These are phyloP conservation scores for Lutjanus campechanus DNA, from an alignment of 2,797 vertebrate species.

Conservation along the genomic window DNA sequence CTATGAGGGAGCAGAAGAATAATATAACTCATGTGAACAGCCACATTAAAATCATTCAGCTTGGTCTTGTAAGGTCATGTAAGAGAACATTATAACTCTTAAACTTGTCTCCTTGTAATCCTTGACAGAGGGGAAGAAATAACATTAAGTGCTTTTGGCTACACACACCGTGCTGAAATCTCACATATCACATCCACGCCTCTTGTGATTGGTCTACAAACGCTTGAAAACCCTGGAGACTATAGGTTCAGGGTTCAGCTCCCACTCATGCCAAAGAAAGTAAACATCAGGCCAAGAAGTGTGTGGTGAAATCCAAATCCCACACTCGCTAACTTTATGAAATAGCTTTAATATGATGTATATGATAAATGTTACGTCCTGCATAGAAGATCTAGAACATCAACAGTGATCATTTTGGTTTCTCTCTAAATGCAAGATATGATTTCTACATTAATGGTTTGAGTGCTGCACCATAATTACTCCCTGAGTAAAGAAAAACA, in stretches of 20 bases:
- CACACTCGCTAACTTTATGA: constrained; percentile 48
- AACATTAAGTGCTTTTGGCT: constrained; percentile 72
- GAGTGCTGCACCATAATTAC: constrained; percentile 18
- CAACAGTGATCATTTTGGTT: constrained; percentile 41
- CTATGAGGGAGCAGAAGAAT: constrained; percentile 31
- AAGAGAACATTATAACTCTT: constrained; percentile 69
- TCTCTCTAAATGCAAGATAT: constrained; percentile 34
- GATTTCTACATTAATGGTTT: constrained; percentile 35
- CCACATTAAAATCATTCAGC: constrained; percentile 65
- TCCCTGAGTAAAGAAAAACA: constrained; percentile 1
- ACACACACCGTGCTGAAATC: constrained; percentile 50
- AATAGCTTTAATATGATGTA: constrained; percentile 41
- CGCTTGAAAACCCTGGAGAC: constrained; percentile 41
- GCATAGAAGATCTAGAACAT: constrained; percentile 27
- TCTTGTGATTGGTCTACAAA: constrained; percentile 53
- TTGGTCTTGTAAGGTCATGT: constrained; percentile 64
- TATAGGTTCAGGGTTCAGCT: constrained; percentile 61
- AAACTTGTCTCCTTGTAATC: constrained; percentile 68
- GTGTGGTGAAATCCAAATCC: constrained; percentile 59
- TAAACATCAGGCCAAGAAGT: constrained; percentile 58
- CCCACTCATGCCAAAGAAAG: constrained; percentile 72
- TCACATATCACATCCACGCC: constrained; percentile 50
- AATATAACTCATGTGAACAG: constrained; percentile 64
- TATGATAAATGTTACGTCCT: constrained; percentile 36
- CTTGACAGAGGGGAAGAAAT: constrained; percentile 59